These are phyloP conservation scores for Saguinus imperator DNA, from an alignment of 2,113 vertebrate species.

Conservation along the genomic window DNA sequence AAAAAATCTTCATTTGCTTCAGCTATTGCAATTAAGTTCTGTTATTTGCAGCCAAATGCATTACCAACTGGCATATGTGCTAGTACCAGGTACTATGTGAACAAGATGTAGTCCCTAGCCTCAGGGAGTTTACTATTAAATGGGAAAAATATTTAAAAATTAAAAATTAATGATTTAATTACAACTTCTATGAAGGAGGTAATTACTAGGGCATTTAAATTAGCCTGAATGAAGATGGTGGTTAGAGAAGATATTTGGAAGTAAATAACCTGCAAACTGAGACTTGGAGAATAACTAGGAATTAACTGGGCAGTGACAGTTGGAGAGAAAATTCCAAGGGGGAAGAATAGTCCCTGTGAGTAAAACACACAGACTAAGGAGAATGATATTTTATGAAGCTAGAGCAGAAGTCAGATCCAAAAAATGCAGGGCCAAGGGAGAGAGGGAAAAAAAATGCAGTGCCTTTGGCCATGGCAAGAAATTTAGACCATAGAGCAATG, in stretches of 20 bases:
- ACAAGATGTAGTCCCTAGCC: background rate
- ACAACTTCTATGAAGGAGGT: background rate
- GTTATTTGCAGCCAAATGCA: background rate
- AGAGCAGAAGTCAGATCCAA: background rate
- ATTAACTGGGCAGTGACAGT: background rate
- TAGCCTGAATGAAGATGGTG: background rate
- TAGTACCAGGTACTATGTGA: background rate
- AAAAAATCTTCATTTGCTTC: background rate
- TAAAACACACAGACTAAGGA: background rate
- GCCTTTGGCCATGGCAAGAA: background rate
- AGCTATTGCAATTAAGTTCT: background rate
- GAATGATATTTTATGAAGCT: background rate
- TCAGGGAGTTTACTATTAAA: background rate
- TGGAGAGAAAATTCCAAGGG: background rate
- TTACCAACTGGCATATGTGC: background rate
- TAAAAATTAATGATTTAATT: background rate
- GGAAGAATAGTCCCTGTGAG: background rate
- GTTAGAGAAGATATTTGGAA: slow-evolving; percentile 30
- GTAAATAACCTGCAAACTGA: background rate
- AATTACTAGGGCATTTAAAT: background rate
- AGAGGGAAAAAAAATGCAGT: background rate
- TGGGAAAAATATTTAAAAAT: background rate
- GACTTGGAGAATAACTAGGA: background rate
- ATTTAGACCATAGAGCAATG: background rate
- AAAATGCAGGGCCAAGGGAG: background rate